phyloP scores from a whole-genome alignment of 1,140 invertebrate genomes.

The Eufriesea mexicana region DNA sequence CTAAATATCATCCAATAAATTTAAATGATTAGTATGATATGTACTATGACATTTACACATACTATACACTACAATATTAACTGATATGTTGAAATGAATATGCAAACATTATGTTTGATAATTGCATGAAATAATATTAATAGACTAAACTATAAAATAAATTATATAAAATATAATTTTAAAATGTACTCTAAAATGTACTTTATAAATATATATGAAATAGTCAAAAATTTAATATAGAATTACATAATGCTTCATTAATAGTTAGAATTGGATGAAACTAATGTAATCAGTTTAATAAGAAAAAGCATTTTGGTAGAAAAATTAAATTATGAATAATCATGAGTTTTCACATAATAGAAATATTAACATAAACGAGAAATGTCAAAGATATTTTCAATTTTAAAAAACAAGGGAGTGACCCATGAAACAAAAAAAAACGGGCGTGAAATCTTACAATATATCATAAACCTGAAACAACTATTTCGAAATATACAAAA shows the following conservation, averaged over 20 bases:
- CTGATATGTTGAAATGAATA: neutral
- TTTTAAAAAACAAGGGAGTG: neutral
- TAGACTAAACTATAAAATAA: too few species aligned
- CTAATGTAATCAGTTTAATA: conserved; percentile 12
- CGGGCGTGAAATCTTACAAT: neutral
- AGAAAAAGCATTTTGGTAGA: conserved; percentile 2
- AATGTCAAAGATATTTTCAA: conserved; percentile 60
- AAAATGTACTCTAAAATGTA: neutral
- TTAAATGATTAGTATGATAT: conserved; percentile 34
- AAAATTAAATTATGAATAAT: conserved; percentile 14
- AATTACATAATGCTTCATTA: conserved; percentile 14
- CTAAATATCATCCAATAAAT: conserved; percentile 44
- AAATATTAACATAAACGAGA: conserved; percentile 37
- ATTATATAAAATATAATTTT: neutral
- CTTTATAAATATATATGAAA: neutral
- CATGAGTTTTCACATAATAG: conserved; percentile 65
- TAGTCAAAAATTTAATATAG: neutral
- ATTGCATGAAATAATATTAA: neutral
- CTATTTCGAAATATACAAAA: neutral
- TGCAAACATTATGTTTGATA: neutral
- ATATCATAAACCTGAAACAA: neutral
- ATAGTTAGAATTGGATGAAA: neutral
- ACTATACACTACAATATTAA: conserved; percentile 3
- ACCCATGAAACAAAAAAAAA: neutral
- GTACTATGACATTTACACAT: neutral